Percentiles rank a stretch among this genome's conserved stretches.
These are phyloP conservation scores for Lomographa bimaculata DNA, from an alignment of 2,888 invertebrate genomes.

Conservation along the genomic window DNA sequence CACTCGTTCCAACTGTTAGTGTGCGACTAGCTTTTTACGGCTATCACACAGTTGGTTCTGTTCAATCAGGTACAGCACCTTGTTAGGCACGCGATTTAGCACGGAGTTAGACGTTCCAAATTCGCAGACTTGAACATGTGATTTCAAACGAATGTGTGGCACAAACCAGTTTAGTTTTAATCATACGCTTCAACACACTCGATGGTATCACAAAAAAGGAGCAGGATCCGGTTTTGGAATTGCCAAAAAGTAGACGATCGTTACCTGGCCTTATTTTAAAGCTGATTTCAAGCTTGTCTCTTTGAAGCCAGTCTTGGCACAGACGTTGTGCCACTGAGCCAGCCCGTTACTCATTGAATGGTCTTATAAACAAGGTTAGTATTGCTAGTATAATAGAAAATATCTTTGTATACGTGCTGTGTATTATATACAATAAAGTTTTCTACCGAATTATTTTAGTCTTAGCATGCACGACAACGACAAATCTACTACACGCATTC, in stretches of 20 bases:
- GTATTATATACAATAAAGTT: too few species aligned
- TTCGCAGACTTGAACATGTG: constrained; percentile 16
- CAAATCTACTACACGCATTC: too few species aligned
- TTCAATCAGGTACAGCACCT: constrained; percentile 8
- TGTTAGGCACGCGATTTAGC: constrained; percentile 4
- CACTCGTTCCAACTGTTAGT: constrained; percentile 37
- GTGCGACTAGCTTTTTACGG: constrained; percentile 31
- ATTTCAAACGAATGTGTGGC: constrained; percentile 26
- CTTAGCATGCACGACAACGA: too few species aligned
- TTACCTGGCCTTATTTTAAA: constrained; percentile 18
- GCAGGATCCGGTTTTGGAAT: constrained; percentile 24
- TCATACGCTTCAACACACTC: constrained; percentile 37
- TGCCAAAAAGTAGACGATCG: constrained; percentile 24
- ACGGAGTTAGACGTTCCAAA: constrained; percentile 12
- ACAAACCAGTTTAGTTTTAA: constrained; percentile 40
- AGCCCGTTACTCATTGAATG: constrained; percentile 1
- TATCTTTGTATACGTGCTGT: too few species aligned
- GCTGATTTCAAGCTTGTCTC: constrained; percentile 16
- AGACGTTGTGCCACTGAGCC: constrained; percentile 4
- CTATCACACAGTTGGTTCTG: constrained; percentile 25
- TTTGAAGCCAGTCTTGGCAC: constrained; percentile 9
- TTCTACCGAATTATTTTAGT: too few species aligned
- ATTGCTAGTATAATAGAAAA: too few species aligned
- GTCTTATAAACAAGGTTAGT: too few species aligned
- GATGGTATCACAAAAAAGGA: constrained; percentile 23